These are phyloP conservation scores for Drosophila anomelani DNA, from an alignment of 2,888 invertebrate species.

Conservation along the genomic window DNA sequence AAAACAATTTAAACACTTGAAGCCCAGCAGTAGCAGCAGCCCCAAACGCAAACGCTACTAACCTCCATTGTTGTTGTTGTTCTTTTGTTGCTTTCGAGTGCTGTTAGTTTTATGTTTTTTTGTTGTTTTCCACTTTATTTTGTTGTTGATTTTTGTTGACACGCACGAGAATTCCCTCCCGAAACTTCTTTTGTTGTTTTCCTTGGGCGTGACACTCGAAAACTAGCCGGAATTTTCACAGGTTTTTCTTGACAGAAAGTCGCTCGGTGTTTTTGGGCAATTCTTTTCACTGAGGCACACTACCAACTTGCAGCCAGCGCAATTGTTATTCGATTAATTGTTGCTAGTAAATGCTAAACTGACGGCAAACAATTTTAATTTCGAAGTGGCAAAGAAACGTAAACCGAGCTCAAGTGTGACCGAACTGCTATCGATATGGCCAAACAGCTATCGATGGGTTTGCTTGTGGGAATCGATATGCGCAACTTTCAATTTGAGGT, in stretches of 20 bases:
- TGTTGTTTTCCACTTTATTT: slow-evolving; percentile 18
- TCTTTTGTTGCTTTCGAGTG: slow-evolving; percentile 39
- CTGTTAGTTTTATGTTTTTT: slow-evolving; percentile 18
- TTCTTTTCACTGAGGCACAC: slow-evolving; percentile 7
- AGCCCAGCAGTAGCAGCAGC: slow-evolving; percentile 16
- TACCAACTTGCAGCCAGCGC: slow-evolving; percentile 59
- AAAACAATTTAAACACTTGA: slow-evolving; percentile 49
- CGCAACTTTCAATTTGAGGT: too few species aligned
- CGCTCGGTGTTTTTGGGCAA: slow-evolving; percentile 8
- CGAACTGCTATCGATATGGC: not conserved
- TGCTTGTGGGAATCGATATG: too few species aligned
- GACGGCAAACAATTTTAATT: slow-evolving; percentile 11
- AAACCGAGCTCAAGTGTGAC: slow-evolving; percentile 12
- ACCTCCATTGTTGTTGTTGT: slow-evolving; percentile 70
- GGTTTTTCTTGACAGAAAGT: slow-evolving; percentile 30
- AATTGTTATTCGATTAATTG: slow-evolving; percentile 56
- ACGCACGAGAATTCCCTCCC: slow-evolving; percentile 58
- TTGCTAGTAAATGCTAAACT: slow-evolving; percentile 14
- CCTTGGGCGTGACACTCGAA: slow-evolving; percentile 73
- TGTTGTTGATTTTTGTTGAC: slow-evolving; percentile 49
- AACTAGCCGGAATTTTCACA: slow-evolving; percentile 46
- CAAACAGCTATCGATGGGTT: not conserved
- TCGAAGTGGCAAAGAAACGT: slow-evolving; percentile 9
- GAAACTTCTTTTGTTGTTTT: slow-evolving; percentile 22
- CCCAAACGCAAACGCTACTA: slow-evolving; percentile 59